Conservation (phyloP, 2,797 vertebrate species). For the Schizothorax lantsangensis region DNA sequence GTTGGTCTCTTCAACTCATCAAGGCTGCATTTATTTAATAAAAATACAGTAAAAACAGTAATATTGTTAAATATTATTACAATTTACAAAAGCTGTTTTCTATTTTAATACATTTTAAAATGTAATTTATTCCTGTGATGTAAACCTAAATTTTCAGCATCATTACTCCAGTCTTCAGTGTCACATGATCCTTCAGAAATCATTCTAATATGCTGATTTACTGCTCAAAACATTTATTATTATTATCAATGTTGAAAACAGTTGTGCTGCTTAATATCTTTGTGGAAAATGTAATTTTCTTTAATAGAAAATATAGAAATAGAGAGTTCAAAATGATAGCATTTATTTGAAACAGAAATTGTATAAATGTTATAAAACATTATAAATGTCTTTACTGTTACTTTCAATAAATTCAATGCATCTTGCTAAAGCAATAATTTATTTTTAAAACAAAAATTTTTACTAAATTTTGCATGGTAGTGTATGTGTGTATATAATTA, state of each 20-base stretch:
- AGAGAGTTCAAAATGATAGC: too few relatives aligned
- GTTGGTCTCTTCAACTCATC: neutral
- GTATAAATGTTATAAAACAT: neutral
- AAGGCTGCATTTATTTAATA: neutral
- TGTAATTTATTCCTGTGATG: neutral
- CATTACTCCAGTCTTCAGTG: neutral
- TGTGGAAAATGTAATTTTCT: neutral
- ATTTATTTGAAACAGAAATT: neutral
- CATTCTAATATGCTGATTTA: neutral
- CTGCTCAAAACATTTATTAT: neutral
- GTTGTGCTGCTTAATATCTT: neutral
- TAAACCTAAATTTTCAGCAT: neutral
- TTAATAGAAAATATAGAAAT: neutral
- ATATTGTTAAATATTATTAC: neutral
- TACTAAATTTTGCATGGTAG: neutral
- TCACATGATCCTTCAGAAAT: neutral
- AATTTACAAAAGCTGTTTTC: neutral
- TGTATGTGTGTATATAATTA: too few relatives aligned
- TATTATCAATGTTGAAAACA: neutral
- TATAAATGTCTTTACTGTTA: neutral
- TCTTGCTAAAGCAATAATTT: neutral
- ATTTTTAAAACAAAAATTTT: neutral
- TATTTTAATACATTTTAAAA: neutral
- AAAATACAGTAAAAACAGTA: neutral
- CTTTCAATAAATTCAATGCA: neutral